Evolutionary conservation across 2,797 vertebrate genomes (phyloP).

Genomic region (Microctenopoma stevenorrisi): DNA sequence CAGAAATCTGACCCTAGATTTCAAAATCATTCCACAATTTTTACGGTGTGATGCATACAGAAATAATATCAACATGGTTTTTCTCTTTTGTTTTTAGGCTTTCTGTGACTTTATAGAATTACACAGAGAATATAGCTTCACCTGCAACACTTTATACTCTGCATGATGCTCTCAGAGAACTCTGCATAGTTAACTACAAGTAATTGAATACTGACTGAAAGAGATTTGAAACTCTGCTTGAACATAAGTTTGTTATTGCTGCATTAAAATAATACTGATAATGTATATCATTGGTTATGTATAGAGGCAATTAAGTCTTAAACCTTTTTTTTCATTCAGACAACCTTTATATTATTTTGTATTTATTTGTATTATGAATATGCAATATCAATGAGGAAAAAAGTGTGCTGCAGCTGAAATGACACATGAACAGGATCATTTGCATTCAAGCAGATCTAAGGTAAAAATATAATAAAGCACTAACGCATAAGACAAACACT

Average conservation of each 20-base stretch:
- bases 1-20: conserved; percentile 68
- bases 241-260: conserved; percentile 2
- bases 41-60: conserved; percentile 65
- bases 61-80: conserved; percentile 63
- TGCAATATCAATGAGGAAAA: neutral
- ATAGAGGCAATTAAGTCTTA: neutral
- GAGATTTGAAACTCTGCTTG: conserved; percentile 9
- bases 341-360: conserved; percentile 4
- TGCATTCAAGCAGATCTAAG: neutral
- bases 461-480: neutral
- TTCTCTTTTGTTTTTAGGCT: conserved; percentile 68
- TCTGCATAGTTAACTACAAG: conserved; percentile 56
- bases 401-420: neutral
- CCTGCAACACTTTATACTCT: conserved; percentile 63
- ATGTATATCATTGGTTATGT: neutral
- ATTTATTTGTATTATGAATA: neutral
- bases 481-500: neutral
- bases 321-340: neutral
- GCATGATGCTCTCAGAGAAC: conserved; percentile 56
- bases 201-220: conserved; percentile 42
- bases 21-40: conserved; percentile 75
- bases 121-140: conserved; percentile 65
- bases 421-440: neutral
- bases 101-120: conserved; percentile 68
- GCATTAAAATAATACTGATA: conserved; percentile 2